Evolutionary conservation across 2,113 vertebrate species (phyloP).

Genomic region (Thymallus thymallus): DNA sequence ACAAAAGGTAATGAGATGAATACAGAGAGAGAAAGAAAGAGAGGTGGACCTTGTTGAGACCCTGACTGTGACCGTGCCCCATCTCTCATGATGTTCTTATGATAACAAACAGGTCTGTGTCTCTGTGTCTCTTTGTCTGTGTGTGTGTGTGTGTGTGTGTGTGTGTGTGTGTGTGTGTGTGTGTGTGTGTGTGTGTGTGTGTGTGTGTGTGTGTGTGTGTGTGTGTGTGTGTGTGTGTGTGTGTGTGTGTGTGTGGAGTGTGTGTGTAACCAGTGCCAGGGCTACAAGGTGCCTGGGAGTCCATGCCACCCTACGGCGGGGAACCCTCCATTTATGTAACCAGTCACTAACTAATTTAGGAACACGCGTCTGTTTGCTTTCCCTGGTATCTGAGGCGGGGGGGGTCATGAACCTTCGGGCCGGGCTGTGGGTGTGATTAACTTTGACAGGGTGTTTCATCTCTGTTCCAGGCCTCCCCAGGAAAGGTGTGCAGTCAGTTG

Average conservation of each 20-base stretch:
- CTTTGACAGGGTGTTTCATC: conserved; percentile 39
- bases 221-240: conserved; percentile 43
- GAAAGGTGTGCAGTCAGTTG: neutral
- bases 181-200: conserved; percentile 6
- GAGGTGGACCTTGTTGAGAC: no score
- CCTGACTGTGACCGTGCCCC: no score
- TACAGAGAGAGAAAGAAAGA: neutral
- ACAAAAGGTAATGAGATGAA: no score
- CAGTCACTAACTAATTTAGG: conserved; percentile 1
- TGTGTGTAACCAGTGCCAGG: conserved; percentile 4
- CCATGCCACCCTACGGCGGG: neutral
- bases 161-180: conserved; percentile 40
- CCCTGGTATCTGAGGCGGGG: conserved; percentile 13
- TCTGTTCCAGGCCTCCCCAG: neutral
- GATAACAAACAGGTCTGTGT: no score
- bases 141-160: conserved; percentile 21
- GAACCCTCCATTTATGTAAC: conserved; percentile 13
- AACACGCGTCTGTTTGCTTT: conserved; percentile 19
- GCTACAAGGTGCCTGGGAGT: neutral
- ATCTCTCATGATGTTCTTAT: no score
- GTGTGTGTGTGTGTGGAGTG: neutral
- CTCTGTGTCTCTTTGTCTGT: conserved; percentile 34
- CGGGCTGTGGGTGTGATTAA: conserved; percentile 45
- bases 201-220: neutral
- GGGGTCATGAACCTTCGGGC: conserved; percentile 32